Base-by-base conservation (phyloP, 2,888 invertebrate genomes). In the Matsumyia berberina region DNA sequence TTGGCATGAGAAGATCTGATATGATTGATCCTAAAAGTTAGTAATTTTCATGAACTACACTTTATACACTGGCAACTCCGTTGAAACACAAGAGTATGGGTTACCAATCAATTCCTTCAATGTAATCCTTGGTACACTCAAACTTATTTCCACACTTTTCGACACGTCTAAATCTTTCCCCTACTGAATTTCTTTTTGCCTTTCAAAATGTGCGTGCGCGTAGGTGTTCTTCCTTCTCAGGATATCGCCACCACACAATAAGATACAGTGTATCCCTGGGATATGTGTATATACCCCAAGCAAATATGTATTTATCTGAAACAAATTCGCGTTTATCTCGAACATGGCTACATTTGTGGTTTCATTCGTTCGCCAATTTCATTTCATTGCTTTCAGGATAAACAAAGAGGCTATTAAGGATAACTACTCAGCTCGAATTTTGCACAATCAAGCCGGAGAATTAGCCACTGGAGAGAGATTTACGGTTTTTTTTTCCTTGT, bases 391-490 rank as follows among this genome's bases (percentile, higher is more conserved):
- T 66, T 76, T 76, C 66, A 67, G 57, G 76, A 66, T 57, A 66
- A 76, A 76, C 76, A 76, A 76, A 76, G 39, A 57, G 66, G 57
- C 76, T 76, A 76, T 76, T 67, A 77, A 67, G 77, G 58, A 77
- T 76, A 76, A 76, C 76, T 76, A 76, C 76, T 76, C 44, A 35
- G 60, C 51, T 44, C 11, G 72, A 42, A 58, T 53, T 58, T 77
- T 57, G 67, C 51, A 69, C 77, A 77, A 69, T 77, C 67, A 77
- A 69, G 77, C 67, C 77, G 19, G 51, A 29, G 60, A 77, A 77
- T 69, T 77, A 77, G 67, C 67, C 77, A 77, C 67, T 53, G 67
- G 77, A 77, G 77, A 69, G 77, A 60, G 15, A 69, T 69, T 39
- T 31, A 3, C 6, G 0, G 46, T 55, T 44, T 49, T 37, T 15